Evolutionary conservation across 2,888 invertebrate genomes (phyloP).

Genomic region (Scaptomyza tumidula): DNA sequence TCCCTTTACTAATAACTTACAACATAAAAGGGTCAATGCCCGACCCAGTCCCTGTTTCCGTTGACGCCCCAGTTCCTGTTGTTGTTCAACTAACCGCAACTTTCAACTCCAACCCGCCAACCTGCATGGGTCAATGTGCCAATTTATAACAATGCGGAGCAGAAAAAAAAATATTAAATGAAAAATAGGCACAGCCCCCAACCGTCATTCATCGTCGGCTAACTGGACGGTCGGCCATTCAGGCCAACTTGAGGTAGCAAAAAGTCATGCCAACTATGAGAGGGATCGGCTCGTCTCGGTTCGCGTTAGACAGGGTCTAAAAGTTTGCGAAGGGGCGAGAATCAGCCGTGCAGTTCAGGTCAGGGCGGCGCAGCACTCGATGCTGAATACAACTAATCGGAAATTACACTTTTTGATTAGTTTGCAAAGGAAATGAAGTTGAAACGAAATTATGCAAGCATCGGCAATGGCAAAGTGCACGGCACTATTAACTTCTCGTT

Average conservation of each 20-base stretch:
- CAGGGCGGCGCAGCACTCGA: conserved; percentile 59
- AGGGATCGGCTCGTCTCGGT: conserved; percentile 24
- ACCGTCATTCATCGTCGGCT: conserved; percentile 22
- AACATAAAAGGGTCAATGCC: conserved; percentile 49
- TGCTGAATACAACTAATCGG: conserved; percentile 82
- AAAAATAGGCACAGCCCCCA: conserved; percentile 34
- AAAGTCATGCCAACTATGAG: conserved; percentile 49
- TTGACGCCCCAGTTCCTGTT: conserved; percentile 30
- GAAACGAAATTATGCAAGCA: conserved; percentile 84
- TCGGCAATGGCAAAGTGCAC: conserved; percentile 38
- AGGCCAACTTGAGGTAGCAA: conserved; percentile 43
- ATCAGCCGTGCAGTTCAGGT: conserved; percentile 34
- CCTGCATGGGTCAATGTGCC: conserved; percentile 74
- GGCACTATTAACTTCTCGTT: conserved; percentile 24
- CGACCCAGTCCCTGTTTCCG: conserved; percentile 23
- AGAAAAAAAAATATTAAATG: conserved; percentile 17
- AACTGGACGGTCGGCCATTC: conserved; percentile 32
- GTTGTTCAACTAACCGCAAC: conserved; percentile 41
- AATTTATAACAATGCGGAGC: conserved; percentile 70
- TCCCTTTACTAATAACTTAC: conserved; percentile 41
- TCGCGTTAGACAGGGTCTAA: neutral
- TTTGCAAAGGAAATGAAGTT: conserved; percentile 84
- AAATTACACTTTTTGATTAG: conserved; percentile 85
- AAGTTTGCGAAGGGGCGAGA: neutral
- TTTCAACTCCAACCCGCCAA: conserved; percentile 35